Percentiles rank a stretch among this genome's conserved stretches.
These are phyloP conservation scores for Natrix natrix DNA, from an alignment of 2,797 vertebrate species.

Conservation along the genomic window DNA sequence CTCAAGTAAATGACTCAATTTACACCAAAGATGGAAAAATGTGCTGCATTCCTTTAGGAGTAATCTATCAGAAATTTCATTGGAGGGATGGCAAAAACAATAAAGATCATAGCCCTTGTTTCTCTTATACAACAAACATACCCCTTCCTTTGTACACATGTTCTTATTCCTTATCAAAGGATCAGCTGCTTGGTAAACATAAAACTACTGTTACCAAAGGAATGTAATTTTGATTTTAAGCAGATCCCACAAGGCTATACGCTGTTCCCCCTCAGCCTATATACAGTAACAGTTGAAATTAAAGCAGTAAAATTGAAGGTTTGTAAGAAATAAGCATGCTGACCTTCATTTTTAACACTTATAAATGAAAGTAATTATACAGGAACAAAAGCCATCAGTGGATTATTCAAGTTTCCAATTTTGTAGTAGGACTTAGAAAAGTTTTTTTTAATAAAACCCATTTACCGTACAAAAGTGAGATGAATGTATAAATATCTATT, in stretches of 20 bases:
- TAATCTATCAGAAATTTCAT: background rate
- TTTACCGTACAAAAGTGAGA: background rate
- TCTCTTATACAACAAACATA: background rate
- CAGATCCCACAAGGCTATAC: background rate
- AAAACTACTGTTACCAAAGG: background rate
- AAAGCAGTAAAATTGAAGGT: background rate
- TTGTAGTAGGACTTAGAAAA: background rate
- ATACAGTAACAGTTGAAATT: background rate
- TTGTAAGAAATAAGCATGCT: background rate
- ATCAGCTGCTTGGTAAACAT: background rate
- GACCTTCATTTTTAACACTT: too few relatives aligned
- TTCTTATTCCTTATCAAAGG: background rate
- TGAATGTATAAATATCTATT: background rate
- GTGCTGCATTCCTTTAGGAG: background rate
- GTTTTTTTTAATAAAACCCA: too few relatives aligned
- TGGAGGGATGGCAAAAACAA: background rate
- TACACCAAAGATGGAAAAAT: background rate
- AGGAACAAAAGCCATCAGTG: background rate
- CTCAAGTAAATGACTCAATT: background rate
- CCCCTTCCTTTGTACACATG: background rate
- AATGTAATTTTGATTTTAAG: background rate
- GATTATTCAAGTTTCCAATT: background rate
- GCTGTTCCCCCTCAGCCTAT: too few relatives aligned
- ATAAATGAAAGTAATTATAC: background rate
- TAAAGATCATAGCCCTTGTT: background rate